phyloP scores from a whole-genome alignment of 2,888 invertebrate genomes.

The Lepidochrysops patricia region DNA sequence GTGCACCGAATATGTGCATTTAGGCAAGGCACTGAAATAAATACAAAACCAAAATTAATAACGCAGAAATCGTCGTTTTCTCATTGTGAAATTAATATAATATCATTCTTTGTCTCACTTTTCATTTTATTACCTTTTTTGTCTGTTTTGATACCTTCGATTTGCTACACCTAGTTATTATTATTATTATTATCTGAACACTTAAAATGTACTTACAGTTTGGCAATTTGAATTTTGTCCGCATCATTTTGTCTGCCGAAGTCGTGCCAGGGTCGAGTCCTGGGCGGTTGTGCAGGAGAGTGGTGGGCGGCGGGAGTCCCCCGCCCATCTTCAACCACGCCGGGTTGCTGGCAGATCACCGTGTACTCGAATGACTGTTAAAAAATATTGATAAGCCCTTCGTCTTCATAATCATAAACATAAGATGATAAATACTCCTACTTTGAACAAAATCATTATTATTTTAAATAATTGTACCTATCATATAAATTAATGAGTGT shows the following conservation, averaged over 20 bases:
- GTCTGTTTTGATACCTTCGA: too few relatives aligned
- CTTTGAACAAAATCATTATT: too few relatives aligned
- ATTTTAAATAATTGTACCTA: too few relatives aligned
- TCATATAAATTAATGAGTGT: too few relatives aligned
- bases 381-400: not conserved
- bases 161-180: too few relatives aligned
- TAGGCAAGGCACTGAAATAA: too few relatives aligned
- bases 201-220: conserved; percentile 88
- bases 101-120: too few relatives aligned
- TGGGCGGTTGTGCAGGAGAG: conserved; percentile 75
- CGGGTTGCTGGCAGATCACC: conserved; percentile 85
- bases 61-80: too few relatives aligned
- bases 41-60: conserved; percentile 48
- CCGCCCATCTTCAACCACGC: conserved; percentile 72
- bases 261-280: conserved; percentile 94
- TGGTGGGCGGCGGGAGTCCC: conserved; percentile 77
- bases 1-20: too few relatives aligned
- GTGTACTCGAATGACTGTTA: conserved; percentile 93
- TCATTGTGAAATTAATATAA: too few relatives aligned
- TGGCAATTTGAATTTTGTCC: conserved; percentile 97
- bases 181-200: too few relatives aligned
- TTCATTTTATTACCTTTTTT: too few relatives aligned
- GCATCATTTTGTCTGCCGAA: conserved; percentile 95
- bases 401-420: not conserved
- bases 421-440: not conserved